Evolutionary conservation across 2,888 invertebrate genomes (phyloP).

Genomic region (Acleris holmiana): DNA sequence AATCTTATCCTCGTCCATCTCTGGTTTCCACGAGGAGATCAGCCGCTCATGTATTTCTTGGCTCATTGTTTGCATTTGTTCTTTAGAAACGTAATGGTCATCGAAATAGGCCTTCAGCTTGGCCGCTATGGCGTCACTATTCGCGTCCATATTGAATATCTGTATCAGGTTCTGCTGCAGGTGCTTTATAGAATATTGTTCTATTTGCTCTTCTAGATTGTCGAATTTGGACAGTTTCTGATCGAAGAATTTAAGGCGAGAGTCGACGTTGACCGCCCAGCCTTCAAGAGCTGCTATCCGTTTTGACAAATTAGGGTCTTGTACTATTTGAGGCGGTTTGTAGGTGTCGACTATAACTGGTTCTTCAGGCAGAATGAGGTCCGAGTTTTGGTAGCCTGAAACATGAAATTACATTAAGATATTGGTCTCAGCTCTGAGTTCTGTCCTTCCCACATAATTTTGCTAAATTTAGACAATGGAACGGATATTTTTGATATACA

Average conservation of each 20-base stretch:
- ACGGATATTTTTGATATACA: conserved; percentile 57
- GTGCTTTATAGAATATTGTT: conserved; percentile 81
- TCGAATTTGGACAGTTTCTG: conserved; percentile 79
- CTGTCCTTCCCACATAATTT: conserved; percentile 79
- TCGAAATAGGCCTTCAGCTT: conserved; percentile 85
- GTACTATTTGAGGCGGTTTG: conserved; percentile 60
- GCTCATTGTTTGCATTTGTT: conserved; percentile 82
- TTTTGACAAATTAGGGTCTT: conserved; percentile 63
- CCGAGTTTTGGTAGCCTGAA: conserved; percentile 70
- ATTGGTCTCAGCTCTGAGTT: conserved; percentile 45
- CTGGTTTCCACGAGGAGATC: conserved; percentile 73
- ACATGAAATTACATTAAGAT: conserved; percentile 43
- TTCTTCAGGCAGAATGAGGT: conserved; percentile 51
- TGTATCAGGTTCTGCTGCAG: conserved; percentile 82
- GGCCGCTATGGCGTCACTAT: conserved; percentile 67
- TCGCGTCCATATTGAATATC: conserved; percentile 75
- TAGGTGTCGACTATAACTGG: conserved; percentile 58
- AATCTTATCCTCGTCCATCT: conserved; percentile 80
- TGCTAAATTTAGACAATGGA: conserved; percentile 42
- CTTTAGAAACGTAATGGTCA: conserved; percentile 85
- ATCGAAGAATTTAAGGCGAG: conserved; percentile 83
- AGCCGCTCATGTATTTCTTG: conserved; percentile 67
- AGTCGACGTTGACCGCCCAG: conserved; percentile 80
- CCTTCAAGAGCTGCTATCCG: conserved; percentile 71
- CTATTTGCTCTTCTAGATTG: conserved; percentile 74